Evolutionary conservation across 2,113 vertebrate genomes (phyloP).

Genomic region (Semicossyphus pulcher): DNA sequence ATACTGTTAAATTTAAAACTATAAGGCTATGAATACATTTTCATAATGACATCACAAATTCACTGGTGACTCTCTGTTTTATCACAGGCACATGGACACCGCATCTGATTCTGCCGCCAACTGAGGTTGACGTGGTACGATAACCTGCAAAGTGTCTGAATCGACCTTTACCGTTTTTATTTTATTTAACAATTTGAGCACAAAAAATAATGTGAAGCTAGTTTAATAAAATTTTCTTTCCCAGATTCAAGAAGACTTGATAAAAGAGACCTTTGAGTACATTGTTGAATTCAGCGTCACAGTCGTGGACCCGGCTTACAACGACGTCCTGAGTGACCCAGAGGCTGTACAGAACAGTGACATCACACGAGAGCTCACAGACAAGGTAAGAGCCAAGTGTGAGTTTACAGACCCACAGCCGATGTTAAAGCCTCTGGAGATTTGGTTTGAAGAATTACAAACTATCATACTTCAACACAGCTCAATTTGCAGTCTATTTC

Average conservation of each 20-base stretch:
- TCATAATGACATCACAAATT: not conserved
- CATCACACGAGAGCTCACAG: slow-evolving; percentile 82
- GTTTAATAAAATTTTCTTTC: not conserved
- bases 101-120: slow-evolving; percentile 49
- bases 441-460: not conserved
- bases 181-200: no score
- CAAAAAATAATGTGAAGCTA: not conserved
- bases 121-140: slow-evolving; percentile 42
- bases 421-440: not conserved
- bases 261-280: slow-evolving; percentile 82
- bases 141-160: not conserved
- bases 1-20: not conserved
- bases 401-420: not conserved
- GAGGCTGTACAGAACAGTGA: slow-evolving; percentile 77
- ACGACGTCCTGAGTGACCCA: slow-evolving; percentile 81
- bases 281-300: slow-evolving; percentile 91
- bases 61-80: slow-evolving; percentile 2
- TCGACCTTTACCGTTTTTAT: not conserved
- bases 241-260: slow-evolving; percentile 68
- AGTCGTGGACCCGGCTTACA: slow-evolving; percentile 85
- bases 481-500: no score
- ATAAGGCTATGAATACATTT: not conserved
- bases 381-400: slow-evolving; percentile 81
- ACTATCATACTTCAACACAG: no score
- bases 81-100: slow-evolving; percentile 72